A percentile compares a stretch with the other conserved stretches of the same genome.
Conservation (phyloP, 2,888 invertebrate genomes). For the Villa cingulata region DNA sequence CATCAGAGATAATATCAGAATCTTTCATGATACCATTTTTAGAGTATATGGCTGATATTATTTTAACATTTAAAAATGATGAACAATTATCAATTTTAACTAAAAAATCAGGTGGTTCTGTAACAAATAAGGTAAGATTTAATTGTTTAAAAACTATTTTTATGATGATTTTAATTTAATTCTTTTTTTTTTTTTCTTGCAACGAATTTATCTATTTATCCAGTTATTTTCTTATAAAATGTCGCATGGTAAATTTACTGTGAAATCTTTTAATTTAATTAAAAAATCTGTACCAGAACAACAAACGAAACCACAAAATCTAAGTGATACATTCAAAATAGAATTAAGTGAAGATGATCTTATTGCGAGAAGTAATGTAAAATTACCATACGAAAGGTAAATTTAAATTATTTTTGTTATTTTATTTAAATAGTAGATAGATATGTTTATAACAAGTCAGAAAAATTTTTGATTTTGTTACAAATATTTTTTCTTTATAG, state of each 20-base stretch:
- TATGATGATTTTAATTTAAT: too few relatives aligned
- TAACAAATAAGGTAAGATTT: conserved; percentile 20
- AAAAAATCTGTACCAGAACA: conserved; percentile 3
- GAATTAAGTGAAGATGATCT: conserved; percentile 33
- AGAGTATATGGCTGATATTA: conserved; percentile 30
- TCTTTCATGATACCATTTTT: conserved; percentile 27
- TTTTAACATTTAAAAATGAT: conserved; percentile 23
- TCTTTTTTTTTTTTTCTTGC: background rate
- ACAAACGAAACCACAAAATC: conserved; percentile 9
- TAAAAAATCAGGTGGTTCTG: conserved; percentile 27
- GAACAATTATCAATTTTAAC: conserved; percentile 22
- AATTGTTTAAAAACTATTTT: too few relatives aligned
- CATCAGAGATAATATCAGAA: conserved; percentile 20
- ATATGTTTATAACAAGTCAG: background rate
- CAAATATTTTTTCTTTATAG: background rate
- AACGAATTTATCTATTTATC: background rate
- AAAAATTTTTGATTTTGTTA: background rate
- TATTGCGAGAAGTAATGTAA: conserved; percentile 32
- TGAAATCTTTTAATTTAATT: conserved; percentile 12
- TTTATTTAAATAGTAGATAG: background rate
- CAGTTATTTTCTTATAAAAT: conserved; percentile 22
- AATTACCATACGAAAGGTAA: conserved; percentile 34
- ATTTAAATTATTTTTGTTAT: conserved; percentile 1
- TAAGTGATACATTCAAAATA: conserved; percentile 31
- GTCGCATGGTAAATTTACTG: conserved; percentile 22